Evolutionary conservation across 2,888 invertebrate genomes (phyloP), one percentile per base, ranked within the genome.

Genomic region (Phania funesta): DNA sequence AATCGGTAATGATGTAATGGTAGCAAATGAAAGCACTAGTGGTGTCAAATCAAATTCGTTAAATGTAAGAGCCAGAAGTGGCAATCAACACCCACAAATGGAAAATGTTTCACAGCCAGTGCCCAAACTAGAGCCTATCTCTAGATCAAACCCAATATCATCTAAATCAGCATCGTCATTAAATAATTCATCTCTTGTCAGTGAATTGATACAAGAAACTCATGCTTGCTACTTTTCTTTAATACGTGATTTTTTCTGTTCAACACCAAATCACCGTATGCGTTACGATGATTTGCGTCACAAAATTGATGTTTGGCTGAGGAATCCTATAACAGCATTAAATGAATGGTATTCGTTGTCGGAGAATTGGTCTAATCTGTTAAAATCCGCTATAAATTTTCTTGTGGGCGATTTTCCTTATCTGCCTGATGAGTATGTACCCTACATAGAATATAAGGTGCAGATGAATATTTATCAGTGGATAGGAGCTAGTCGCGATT

Each of bases 401-500:
- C 92, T 97, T 8, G 95, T 96, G 20, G 97, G 97, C 0, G 96
- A 96, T 87, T 94, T 94, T 87, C 93, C 94, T n/a, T 93, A 94
- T 64, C 94, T 95, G 87, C 95, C 97, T 0, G 95, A 96, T 35
- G 96, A 97, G 87, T 97, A 96, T 92, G 96, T 97, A 35, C 97
- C 97, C 3, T 97, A 95, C 87, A 93, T 97, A 86, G 97, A 97
- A 89, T 96, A 94, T 91, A 96, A 97, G 89, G 92, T 93, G 1
- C 93, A 93, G 80, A 90, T 94, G 81, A 94, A 94, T 88, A 93
- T 93, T 77, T 91, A 91, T 83, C 90, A 90, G 87, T 98, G 98
- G 98, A 98, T 98, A 80, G 98, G 98, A 1, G 97, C 97, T 6
- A 98, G 98, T 0, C 93, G 98, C 5, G 98, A 98, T 89, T 95